These are phyloP conservation scores for Prolemur simus DNA, from an alignment of 2,113 vertebrate genomes.

Conservation along the genomic window DNA sequence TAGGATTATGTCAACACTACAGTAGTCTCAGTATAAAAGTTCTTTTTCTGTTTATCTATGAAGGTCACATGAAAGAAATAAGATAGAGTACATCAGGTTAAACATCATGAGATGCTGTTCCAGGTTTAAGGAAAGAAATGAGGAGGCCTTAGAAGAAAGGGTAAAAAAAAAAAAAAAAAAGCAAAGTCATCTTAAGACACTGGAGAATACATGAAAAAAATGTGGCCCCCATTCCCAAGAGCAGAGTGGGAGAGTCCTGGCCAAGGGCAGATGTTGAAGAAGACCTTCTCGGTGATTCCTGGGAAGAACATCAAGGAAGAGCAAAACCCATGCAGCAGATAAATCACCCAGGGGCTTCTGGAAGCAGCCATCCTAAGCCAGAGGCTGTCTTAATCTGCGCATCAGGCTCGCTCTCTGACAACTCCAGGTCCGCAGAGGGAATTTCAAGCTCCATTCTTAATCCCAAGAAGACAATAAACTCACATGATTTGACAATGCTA, in stretches of 20 bases:
- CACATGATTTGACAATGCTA: constrained; percentile 36
- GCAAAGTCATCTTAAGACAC: not conserved
- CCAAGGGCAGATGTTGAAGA: not conserved
- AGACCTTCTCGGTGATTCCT: not conserved
- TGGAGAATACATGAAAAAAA: not conserved
- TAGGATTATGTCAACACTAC: not conserved
- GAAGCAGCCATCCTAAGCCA: constrained; percentile 38
- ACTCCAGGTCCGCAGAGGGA: not conserved
- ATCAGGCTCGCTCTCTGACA: not conserved
- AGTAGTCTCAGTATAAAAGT: not conserved
- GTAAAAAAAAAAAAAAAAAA: not conserved
- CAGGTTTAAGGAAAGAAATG: not conserved
- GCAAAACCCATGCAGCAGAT: not conserved
- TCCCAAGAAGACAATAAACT: constrained; percentile 13
- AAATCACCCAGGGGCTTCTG: constrained; percentile 26
- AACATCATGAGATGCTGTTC: not conserved
- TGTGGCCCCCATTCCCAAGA: not conserved
- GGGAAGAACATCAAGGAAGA: not conserved
- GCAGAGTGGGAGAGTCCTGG: not conserved
- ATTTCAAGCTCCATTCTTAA: constrained; percentile 26
- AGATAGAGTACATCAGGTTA: not conserved
- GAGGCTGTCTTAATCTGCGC: not conserved
- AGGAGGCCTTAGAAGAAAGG: not conserved
- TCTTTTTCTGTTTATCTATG: not conserved
- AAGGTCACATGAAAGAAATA: constrained; percentile 18